Base-by-base conservation (phyloP, 2,113 vertebrate genomes). In the Grammomys surdaster region DNA sequence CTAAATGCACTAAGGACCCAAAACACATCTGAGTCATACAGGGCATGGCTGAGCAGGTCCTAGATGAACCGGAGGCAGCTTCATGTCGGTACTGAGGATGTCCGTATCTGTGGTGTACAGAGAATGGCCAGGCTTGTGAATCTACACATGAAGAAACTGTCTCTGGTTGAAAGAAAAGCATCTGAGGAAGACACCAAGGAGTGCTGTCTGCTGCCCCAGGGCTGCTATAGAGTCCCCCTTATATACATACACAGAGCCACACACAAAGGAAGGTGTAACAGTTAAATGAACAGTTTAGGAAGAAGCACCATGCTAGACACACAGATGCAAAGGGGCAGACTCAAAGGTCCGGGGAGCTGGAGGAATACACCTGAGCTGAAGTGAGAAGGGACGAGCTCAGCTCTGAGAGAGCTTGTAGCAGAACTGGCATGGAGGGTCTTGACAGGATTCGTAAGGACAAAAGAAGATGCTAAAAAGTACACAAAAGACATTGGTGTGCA, bases 1-100 rank as follows among this genome's bases (percentile, higher is more conserved):
- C 94, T 97, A 89, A 91, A 95, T 43, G 67, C 48, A 43, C 24
- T n/a, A 56, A 92, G 40, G 1, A 48, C 69, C 51, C 33, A 43
- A 40, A 77, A 77, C 56, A 16, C 81, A 65, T 77, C 13, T 93
- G 84, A 97, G 75, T 73, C 67, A 51, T 1, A 4, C 7, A 58
- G 12, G 65, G 7, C 17, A 2, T 67, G 89, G 6, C 5, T 36
- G 84, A 92, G 22, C 24, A 80, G 8, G 46, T 88, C 73, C 69
- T 46, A 51, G 69, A 56, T 3, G 9, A 95, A 48, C 58, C 48
- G 36, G 46, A 90, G 51, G 8, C 10, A 0, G 58, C 13, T 51
- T 91, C 85, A 72, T 75, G 70, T 12, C 0, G 3, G 20, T 0
- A 56, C 7, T 2, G 16, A 73, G 40, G 19, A 91, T 1, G 5